These are phyloP conservation scores for Drosophila tani DNA, from an alignment of 1,140 invertebrate species.

Conservation along the genomic window DNA sequence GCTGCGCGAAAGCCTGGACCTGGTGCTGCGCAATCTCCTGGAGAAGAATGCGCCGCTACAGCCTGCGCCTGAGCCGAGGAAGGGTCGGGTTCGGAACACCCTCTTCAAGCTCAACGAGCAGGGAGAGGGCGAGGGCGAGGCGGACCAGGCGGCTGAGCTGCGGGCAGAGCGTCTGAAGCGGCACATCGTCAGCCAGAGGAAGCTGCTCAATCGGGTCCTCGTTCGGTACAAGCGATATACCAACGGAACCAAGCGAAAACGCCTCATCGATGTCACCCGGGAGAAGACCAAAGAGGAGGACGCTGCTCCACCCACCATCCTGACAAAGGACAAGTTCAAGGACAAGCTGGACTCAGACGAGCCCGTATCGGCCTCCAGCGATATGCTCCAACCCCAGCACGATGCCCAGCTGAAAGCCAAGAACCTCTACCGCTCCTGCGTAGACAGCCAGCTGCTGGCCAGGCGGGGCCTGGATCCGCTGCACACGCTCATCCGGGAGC, in stretches of 20 bases:
- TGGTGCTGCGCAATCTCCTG: conserved; percentile 89
- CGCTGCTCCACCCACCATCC: not conserved
- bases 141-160: conserved; percentile 49
- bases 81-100: conserved; percentile 47
- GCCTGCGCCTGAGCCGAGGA: conserved; percentile 30
- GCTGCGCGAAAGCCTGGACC: conserved; percentile 90
- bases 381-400: conserved; percentile 58
- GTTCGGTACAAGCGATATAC: conserved; percentile 69
- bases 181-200: conserved; percentile 64
- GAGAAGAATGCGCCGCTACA: conserved; percentile 69
- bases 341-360: conserved; percentile 25
- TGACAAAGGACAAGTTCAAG: conserved; percentile 1
- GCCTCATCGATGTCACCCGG: conserved; percentile 46
- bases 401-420: conserved; percentile 91
- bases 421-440: conserved; percentile 93
- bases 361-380: conserved; percentile 1
- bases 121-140: conserved; percentile 45
- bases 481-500: conserved; percentile 88
- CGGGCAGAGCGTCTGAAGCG: conserved; percentile 42
- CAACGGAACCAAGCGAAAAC: conserved; percentile 57
- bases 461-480: conserved; percentile 90
- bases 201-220: conserved; percentile 61
- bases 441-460: conserved; percentile 91
- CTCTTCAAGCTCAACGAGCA: conserved; percentile 61
- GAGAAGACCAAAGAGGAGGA: conserved; percentile 62